Conservation (phyloP, 2,888 invertebrate species). For the Odontocerum albicorne region DNA sequence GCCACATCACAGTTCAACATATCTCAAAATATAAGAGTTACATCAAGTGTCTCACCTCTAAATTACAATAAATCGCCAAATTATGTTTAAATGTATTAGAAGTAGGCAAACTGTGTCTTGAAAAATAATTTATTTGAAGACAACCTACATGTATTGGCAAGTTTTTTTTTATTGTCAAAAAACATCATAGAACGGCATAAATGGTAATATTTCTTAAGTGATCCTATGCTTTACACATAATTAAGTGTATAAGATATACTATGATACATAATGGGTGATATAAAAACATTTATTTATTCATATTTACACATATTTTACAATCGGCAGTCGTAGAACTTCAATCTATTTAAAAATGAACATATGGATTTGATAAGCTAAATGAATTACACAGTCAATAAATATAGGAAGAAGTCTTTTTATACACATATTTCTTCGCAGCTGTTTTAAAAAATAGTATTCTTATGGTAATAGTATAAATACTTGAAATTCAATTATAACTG, state of each 20-base stretch:
- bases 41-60: no score
- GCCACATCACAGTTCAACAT: slow-evolving; percentile 29
- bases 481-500: no score
- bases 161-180: slow-evolving; percentile 27
- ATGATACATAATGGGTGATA: slow-evolving; percentile 28
- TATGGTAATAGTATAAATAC: no score
- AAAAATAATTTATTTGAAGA: background rate
- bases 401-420: slow-evolving; percentile 30
- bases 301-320: slow-evolving; percentile 25
- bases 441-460: slow-evolving; percentile 25
- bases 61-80: no score
- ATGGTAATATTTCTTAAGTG: slow-evolving; percentile 34
- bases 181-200: slow-evolving; percentile 25
- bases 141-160: background rate
- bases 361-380: slow-evolving; percentile 16
- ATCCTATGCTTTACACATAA: slow-evolving; percentile 30
- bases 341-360: slow-evolving; percentile 12
- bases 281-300: slow-evolving; percentile 28
- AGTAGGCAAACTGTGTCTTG: no score
- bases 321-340: slow-evolving; percentile 22
- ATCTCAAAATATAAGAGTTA: no score
- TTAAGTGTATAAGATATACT: slow-evolving; percentile 34
- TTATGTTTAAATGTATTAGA: no score
- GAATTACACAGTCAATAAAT: slow-evolving; percentile 32
- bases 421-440: slow-evolving; percentile 18